phyloP scores from a whole-genome alignment of 30 jellyfish, hydroid and myxozoan species.

The Haliclystus octoradiatus region DNA sequence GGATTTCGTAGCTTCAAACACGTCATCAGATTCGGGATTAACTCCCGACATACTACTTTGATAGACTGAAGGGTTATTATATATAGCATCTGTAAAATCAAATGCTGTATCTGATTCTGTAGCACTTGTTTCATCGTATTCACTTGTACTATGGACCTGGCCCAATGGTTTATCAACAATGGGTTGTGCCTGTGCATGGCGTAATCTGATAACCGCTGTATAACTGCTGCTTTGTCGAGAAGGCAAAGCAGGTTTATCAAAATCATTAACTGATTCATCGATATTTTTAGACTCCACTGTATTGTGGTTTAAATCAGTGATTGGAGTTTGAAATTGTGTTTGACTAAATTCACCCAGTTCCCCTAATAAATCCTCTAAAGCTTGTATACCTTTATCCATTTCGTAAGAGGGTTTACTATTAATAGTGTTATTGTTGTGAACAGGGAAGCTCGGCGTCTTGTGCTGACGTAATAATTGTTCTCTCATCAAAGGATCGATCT shows the following conservation, averaged over 20 bases:
- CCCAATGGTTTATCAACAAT: background rate
- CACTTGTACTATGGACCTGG: background rate
- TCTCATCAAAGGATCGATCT: conserved; percentile 23
- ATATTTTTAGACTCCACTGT: background rate
- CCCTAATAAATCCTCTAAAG: conserved; percentile 55
- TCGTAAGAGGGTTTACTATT: conserved; percentile 33
- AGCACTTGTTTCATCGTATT: background rate
- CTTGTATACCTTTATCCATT: conserved; percentile 56
- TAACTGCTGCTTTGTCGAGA: background rate
- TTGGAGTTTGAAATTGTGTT: background rate
- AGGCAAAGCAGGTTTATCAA: background rate
- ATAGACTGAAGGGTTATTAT: background rate
- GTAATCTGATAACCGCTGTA: background rate
- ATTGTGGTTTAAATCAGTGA: background rate
- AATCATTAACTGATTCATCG: background rate
- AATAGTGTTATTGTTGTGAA: conserved; percentile 1
- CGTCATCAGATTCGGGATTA: background rate
- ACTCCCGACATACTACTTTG: background rate
- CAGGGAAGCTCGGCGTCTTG: background rate
- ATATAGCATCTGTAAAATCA: background rate
- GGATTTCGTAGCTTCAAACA: background rate
- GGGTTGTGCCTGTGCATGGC: background rate
- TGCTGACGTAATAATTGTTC: conserved; percentile 11
- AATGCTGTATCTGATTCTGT: background rate
- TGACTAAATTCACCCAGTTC: conserved; percentile 29